Conservation (phyloP, 2,888 invertebrate genomes). For the Temnothorax rugatulus region DNA sequence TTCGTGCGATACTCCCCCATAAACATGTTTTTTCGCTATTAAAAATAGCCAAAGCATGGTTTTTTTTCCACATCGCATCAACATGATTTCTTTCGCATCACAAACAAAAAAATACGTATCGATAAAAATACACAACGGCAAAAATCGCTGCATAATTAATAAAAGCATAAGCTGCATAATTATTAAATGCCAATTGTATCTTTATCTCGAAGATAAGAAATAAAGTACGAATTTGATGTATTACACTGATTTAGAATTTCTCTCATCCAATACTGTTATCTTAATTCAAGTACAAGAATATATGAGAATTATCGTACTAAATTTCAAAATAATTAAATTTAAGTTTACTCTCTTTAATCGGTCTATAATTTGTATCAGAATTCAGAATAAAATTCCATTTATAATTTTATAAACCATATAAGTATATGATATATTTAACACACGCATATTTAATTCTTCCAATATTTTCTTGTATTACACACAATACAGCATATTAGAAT, state of each 20-base stretch:
- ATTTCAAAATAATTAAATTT: conserved; percentile 3
- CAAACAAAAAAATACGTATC: neutral
- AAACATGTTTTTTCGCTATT: conserved; percentile 45
- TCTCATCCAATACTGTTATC: neutral
- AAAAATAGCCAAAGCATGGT: neutral
- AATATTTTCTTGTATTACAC: neutral
- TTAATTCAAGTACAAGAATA: neutral
- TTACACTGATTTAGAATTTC: neutral
- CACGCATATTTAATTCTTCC: neutral
- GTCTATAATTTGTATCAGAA: neutral
- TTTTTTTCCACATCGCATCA: neutral
- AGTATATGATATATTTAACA: neutral
- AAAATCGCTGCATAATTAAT: neutral
- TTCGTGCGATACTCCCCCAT: conserved; percentile 20
- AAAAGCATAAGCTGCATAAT: neutral
- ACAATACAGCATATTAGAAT: neutral
- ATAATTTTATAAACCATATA: neutral
- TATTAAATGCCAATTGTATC: neutral
- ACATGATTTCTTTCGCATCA: neutral
- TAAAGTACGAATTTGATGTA: neutral
- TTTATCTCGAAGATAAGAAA: neutral
- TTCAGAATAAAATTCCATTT: neutral
- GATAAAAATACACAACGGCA: conserved; percentile 22
- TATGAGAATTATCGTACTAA: neutral
- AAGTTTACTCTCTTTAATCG: neutral